Conservation (phyloP, 2,888 invertebrate genomes). For the Pristionchus exspectatus region DNA sequence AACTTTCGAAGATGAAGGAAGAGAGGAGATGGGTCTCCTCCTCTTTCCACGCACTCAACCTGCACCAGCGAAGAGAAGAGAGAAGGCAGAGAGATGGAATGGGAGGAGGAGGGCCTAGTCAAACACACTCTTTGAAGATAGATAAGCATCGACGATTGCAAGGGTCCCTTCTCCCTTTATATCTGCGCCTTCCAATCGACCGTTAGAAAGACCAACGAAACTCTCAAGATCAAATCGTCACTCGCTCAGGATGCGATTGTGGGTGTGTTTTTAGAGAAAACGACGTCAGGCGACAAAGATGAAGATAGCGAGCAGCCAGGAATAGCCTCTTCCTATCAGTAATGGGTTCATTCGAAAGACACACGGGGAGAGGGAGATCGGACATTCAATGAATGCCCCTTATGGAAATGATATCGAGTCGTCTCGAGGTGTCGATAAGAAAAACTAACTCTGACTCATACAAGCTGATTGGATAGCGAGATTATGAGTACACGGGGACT, state of each 20-base stretch:
- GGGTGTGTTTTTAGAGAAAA: background rate
- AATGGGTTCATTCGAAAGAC: constrained; percentile 18
- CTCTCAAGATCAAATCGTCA: constrained; percentile 42
- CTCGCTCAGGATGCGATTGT: background rate
- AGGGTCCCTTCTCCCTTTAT: background rate
- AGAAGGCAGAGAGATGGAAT: background rate
- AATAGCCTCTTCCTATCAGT: background rate
- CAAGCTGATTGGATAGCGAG: background rate
- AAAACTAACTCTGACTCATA: background rate
- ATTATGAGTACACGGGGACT: background rate
- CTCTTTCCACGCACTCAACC: background rate
- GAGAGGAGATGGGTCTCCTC: background rate
- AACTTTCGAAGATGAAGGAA: constrained; percentile 32
- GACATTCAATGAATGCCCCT: background rate
- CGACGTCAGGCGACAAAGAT: constrained; percentile 9
- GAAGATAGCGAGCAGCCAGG: constrained; percentile 15
- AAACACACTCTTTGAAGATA: constrained; percentile 45
- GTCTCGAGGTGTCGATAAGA: background rate
- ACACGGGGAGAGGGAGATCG: background rate
- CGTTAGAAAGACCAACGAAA: constrained; percentile 10
- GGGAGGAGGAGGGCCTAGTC: background rate
- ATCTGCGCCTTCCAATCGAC: constrained; percentile 9
- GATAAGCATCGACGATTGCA: constrained; percentile 22
- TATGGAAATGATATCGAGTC: background rate
- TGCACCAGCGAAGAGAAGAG: constrained; percentile 9